Conservation (phyloP, 2,888 invertebrate genomes). For the Temnothorax ravouxi region DNA sequence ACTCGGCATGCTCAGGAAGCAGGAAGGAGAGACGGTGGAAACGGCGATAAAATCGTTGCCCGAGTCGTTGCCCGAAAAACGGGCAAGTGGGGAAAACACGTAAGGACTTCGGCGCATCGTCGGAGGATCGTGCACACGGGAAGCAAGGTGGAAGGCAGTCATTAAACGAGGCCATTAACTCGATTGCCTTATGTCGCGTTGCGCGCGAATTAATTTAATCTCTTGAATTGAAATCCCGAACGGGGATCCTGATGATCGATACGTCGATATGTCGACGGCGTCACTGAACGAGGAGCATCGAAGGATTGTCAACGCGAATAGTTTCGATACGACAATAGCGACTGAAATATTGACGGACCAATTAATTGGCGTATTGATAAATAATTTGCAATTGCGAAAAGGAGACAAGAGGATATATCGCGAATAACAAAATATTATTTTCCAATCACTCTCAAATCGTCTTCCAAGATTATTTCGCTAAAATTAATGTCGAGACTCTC, state of each 20-base stretch:
- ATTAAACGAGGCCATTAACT: conserved; percentile 74
- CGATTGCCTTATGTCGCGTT: conserved; percentile 63
- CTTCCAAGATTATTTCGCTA: neutral
- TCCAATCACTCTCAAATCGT: neutral
- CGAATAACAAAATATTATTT: neutral
- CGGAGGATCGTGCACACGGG: conserved; percentile 58
- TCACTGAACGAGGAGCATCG: neutral
- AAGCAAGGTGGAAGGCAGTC: conserved; percentile 62
- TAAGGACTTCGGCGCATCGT: conserved; percentile 53
- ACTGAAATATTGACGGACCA: neutral
- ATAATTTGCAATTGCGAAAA: neutral
- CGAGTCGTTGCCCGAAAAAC: conserved; percentile 79
- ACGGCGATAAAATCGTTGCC: conserved; percentile 78
- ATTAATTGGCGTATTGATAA: neutral
- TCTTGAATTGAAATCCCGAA: conserved; percentile 62
- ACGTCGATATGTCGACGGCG: neutral
- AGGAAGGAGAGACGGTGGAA: conserved; percentile 75
- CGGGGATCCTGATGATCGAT: conserved; percentile 20
- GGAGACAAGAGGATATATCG: neutral
- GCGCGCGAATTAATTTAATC: conserved; percentile 62
- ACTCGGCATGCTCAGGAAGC: conserved; percentile 68
- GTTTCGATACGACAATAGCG: neutral
- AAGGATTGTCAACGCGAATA: neutral
- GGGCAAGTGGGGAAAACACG: conserved; percentile 65
- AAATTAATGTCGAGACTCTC: neutral